These are phyloP conservation scores for Lacerta agilis DNA, from an alignment of 2,797 vertebrate genomes.

Conservation along the genomic window DNA sequence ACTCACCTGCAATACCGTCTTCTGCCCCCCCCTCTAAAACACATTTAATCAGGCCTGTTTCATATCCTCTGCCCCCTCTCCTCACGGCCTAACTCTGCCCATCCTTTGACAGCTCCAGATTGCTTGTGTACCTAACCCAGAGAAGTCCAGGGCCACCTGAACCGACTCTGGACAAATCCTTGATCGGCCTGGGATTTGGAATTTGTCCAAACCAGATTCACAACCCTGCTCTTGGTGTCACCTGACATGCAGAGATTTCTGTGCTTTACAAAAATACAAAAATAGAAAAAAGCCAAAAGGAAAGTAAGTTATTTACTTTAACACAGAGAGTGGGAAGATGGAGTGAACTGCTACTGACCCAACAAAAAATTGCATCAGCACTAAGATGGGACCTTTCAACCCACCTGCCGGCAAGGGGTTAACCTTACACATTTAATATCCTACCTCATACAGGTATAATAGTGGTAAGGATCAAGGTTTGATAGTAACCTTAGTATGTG, in stretches of 20 bases:
- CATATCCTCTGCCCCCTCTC: too few relatives aligned
- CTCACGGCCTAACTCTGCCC: too few relatives aligned
- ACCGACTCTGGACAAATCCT: too few relatives aligned
- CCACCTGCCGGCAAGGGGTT: slow-evolving; percentile 59
- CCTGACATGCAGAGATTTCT: slow-evolving; percentile 43
- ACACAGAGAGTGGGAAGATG: not conserved
- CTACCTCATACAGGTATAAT: slow-evolving; percentile 65
- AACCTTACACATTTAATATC: slow-evolving; percentile 60
- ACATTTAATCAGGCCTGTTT: too few relatives aligned
- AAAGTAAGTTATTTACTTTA: slow-evolving; percentile 35
- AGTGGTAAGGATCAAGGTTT: slow-evolving; percentile 58
- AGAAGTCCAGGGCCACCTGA: too few relatives aligned
- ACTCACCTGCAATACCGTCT: too few relatives aligned
- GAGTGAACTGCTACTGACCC: slow-evolving; percentile 43
- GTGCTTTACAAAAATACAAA: slow-evolving; percentile 39
- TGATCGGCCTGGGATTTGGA: too few relatives aligned
- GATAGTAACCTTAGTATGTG: slow-evolving; percentile 63
- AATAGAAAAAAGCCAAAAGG: slow-evolving; percentile 46
- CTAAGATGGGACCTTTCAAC: slow-evolving; percentile 2
- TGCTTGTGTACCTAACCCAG: too few relatives aligned
- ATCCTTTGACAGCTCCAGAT: too few relatives aligned
- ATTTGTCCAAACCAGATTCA: too few relatives aligned
- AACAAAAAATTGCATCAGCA: slow-evolving; percentile 51
- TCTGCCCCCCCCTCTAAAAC: too few relatives aligned
- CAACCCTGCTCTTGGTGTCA: not conserved